These are phyloP conservation scores for Solenopsis invicta DNA, from an alignment of 1,140 invertebrate genomes.

Conservation along the genomic window DNA sequence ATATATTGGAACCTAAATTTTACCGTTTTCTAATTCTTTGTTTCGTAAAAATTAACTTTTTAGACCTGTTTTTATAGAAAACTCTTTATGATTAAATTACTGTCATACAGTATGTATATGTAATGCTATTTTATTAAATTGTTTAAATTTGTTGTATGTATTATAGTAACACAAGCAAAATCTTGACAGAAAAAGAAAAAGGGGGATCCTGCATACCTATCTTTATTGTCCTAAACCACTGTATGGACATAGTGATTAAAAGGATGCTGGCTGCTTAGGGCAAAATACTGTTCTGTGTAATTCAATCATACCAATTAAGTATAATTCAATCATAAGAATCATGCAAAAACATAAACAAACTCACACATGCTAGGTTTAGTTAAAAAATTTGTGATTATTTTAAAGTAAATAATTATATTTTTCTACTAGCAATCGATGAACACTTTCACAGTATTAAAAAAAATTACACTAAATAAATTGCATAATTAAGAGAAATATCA, in stretches of 20 bases:
- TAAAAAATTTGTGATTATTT: neutral
- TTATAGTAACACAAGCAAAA: neutral
- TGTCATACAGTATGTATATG: neutral
- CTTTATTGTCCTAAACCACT: conserved; percentile 58
- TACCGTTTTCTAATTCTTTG: too few relatives aligned
- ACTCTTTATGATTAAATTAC: too few relatives aligned
- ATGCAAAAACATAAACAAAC: neutral
- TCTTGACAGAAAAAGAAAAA: too few relatives aligned
- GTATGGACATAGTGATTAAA: conserved; percentile 49
- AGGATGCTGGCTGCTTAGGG: neutral
- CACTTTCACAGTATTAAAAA: neutral
- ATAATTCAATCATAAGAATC: conserved; percentile 24
- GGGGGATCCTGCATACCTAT: conserved; percentile 65
- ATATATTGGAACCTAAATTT: too few relatives aligned
- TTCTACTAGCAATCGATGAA: neutral
- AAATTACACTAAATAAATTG: neutral
- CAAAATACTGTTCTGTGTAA: conserved; percentile 38
- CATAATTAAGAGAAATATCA: neutral
- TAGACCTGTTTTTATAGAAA: too few relatives aligned
- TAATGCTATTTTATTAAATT: neutral
- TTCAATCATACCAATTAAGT: neutral
- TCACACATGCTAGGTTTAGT: neutral
- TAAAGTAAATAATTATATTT: neutral
- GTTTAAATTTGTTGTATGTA: neutral
- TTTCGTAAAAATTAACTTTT: too few relatives aligned